These are phyloP conservation scores for Proisotoma minuta DNA, from an alignment of 2,888 invertebrate genomes.

Conservation along the genomic window DNA sequence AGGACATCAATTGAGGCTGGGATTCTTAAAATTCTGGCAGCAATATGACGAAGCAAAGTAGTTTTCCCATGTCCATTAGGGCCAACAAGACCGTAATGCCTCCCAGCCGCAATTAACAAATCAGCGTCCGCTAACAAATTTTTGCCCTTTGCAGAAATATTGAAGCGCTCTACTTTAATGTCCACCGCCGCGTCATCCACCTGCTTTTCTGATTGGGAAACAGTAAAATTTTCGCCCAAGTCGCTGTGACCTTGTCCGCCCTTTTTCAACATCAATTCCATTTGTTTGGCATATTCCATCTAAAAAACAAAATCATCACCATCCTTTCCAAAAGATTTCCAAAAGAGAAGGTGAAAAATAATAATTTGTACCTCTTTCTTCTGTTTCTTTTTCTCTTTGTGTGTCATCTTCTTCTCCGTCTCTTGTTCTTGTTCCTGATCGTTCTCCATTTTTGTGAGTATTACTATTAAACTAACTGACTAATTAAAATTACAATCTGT, in stretches of 20 bases:
- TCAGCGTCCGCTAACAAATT: slow-evolving; percentile 95
- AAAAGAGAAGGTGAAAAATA: slow-evolving; percentile 8
- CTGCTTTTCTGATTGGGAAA: slow-evolving; percentile 68
- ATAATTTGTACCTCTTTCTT: slow-evolving; percentile 60
- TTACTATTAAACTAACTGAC: too few relatives aligned
- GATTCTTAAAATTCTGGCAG: slow-evolving; percentile 82
- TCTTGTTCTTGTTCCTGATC: too few relatives aligned
- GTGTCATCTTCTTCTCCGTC: slow-evolving; percentile 67
- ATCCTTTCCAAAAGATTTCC: slow-evolving; percentile 8
- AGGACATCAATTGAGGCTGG: slow-evolving; percentile 94
- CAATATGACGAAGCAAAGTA: slow-evolving; percentile 87
- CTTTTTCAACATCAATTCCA: slow-evolving; percentile 78
- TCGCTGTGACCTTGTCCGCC: slow-evolving; percentile 86
- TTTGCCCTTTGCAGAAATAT: slow-evolving; percentile 94
- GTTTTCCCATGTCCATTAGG: slow-evolving; percentile 99
- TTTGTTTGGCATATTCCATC: slow-evolving; percentile 79
- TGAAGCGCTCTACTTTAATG: slow-evolving; percentile 97
- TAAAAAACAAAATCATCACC: slow-evolving; percentile 51
- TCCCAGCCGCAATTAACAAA: slow-evolving; percentile 83
- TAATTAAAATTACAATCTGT: too few relatives aligned
- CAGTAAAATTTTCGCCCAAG: slow-evolving; percentile 88
- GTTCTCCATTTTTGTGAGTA: too few relatives aligned
- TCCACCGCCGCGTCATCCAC: slow-evolving; percentile 83
- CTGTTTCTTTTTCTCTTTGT: slow-evolving; percentile 85
- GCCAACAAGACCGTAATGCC: slow-evolving; percentile 95